Conservation (phyloP, 1,140 invertebrate genomes). For the Caenorhabditis inopinata region DNA sequence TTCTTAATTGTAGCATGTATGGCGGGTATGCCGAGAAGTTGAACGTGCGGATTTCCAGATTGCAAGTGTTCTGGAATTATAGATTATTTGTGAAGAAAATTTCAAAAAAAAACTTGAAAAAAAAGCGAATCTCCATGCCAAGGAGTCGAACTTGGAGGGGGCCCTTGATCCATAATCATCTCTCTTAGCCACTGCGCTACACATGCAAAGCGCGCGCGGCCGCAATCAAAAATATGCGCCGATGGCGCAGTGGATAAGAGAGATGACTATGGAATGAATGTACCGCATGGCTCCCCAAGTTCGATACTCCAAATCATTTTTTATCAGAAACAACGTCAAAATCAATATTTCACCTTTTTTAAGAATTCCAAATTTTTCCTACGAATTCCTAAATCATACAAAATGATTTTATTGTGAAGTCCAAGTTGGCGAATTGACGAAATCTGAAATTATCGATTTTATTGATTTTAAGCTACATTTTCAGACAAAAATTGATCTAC, state of each 20-base stretch:
- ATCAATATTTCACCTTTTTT: not conserved
- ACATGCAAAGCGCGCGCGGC: no score
- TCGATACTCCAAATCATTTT: no score
- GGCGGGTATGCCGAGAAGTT: not conserved
- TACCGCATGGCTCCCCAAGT: no score
- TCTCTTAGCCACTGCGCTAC: no score
- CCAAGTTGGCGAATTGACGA: not conserved
- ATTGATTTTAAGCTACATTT: not conserved
- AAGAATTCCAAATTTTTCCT: not conserved
- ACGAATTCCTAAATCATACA: not conserved
- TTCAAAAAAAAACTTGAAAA: no score
- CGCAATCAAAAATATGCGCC: no score
- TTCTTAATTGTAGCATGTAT: not conserved
- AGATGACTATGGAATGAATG: no score
- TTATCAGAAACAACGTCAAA: no score
- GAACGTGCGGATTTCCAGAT: not conserved
- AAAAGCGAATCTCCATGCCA: no score
- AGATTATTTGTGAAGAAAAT: not conserved
- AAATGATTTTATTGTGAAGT: not conserved
- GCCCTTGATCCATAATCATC: no score
- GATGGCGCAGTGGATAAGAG: no score
- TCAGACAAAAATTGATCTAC: not conserved
- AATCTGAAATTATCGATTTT: not conserved
- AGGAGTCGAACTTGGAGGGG: no score
- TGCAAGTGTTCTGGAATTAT: not conserved